Evolutionary conservation across 2,113 vertebrate genomes (phyloP), one percentile per base, ranked within the genome.

Genomic region (Ciconia maguari): DNA sequence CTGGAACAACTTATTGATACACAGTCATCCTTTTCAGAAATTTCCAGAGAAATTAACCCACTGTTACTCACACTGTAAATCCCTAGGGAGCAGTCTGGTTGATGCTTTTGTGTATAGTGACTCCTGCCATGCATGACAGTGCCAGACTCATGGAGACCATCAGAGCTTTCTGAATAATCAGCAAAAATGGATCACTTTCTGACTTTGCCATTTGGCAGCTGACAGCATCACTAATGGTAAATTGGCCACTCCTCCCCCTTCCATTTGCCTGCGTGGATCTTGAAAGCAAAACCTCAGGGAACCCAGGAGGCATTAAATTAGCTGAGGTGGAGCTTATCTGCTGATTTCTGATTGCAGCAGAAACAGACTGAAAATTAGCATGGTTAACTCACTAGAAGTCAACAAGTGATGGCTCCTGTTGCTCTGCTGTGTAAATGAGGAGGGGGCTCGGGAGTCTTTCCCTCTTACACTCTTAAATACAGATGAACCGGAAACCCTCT

Each of bases 1-100:
- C 84, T 95, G 89, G 87, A 95, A 96, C 72, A 89, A 77, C 66
- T 94, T 89, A 87, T 79, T 87, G 78, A 94, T 93, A 89, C 46
- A 72, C 13, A 93, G 49, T 89, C 87, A 88, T 77, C 29, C 25
- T 34, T 91, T 83, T 87, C 81, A 87, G 83, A 96, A 94, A 87
- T 91, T 93, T 89, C 61, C 77, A 91, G 57, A 94, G 74, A 85
- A 92, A 91, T 92, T 82, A 95, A 89, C 77, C 54, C 36, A 38
- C 77, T 72, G 36, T 77, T 91, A 82, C 49, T 95, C 72, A 68
- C 44, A 52, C 25, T 69, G 77, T 69, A 69, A 80, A 72, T 61
- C 89, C 49, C 41, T 49, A 76, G 71, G 87, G 88, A 90, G 68
- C 58, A 80, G 36, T 57, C 64, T 0, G 1, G 36, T 55, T 1